Evolutionary conservation across 92 coral and sea anemone species (phyloP).

Genomic region (Heteractis magnifica): DNA sequence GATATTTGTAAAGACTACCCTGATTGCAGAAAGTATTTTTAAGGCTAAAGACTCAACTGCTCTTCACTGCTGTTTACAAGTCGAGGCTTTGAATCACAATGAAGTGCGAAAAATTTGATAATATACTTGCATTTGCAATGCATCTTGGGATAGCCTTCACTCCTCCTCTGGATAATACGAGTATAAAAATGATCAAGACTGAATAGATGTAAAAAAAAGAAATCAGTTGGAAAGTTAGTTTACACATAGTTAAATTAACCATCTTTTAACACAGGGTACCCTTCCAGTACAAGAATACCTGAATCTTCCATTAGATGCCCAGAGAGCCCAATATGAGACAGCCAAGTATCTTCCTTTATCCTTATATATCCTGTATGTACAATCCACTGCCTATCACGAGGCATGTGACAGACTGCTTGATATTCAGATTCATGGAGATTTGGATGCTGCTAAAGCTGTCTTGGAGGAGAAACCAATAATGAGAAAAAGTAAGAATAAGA

Average conservation of each 20-base stretch:
- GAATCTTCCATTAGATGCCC: conserved; percentile 81
- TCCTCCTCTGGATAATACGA: too few relatives aligned
- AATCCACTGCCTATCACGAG: conserved; percentile 87
- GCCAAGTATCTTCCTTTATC: conserved; percentile 87
- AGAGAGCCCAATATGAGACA: conserved; percentile 83
- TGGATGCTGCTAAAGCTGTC: conserved; percentile 96
- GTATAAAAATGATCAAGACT: too few relatives aligned
- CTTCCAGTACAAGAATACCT: conserved; percentile 95
- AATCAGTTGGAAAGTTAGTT: not conserved
- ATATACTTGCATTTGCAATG: too few relatives aligned
- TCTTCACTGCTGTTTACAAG: too few relatives aligned
- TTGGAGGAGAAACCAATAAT: conserved; percentile 69
- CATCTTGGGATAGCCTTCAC: too few relatives aligned
- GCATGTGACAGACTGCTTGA: conserved; percentile 83
- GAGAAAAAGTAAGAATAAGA: conserved; percentile 17
- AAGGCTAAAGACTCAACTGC: too few relatives aligned
- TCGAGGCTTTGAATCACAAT: too few relatives aligned
- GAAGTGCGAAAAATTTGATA: too few relatives aligned
- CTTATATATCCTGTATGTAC: conserved; percentile 85
- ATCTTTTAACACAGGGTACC: conserved; percentile 61
- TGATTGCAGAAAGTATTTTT: too few relatives aligned
- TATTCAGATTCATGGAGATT: conserved; percentile 83
- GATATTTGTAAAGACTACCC: too few relatives aligned
- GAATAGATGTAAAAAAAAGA: not conserved
- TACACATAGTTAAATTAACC: not conserved